phyloP scores from a whole-genome alignment of 2,797 vertebrate species.

The Adrianichthys oophorus region DNA sequence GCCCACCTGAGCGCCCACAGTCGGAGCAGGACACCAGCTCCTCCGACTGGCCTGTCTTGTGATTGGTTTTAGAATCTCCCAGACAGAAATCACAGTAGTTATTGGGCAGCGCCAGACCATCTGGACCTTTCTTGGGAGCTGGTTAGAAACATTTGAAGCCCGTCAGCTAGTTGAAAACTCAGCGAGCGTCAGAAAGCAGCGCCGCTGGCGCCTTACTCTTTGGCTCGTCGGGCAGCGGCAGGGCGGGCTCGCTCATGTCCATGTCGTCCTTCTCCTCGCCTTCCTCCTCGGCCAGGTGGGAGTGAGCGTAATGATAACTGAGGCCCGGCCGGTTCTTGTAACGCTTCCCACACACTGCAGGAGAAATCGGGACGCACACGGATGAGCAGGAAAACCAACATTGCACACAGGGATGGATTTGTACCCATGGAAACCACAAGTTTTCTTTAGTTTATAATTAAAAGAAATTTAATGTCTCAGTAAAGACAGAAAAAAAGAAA shows the following conservation, averaged over 20 bases:
- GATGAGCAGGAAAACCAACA: too few species aligned
- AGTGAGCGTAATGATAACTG: conserved; percentile 97
- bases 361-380: not conserved
- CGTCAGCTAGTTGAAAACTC: too few species aligned
- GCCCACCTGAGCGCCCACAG: conserved; percentile 96
- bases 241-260: conserved; percentile 62
- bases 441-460: too few species aligned
- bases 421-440: too few species aligned
- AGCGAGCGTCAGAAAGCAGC: not conserved
- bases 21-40: conserved; percentile 97
- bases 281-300: conserved; percentile 95
- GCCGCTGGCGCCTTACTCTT: conserved; percentile 82
- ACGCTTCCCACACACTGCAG: conserved; percentile 93
- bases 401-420: too few species aligned
- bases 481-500: too few species aligned
- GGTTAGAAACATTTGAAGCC: conserved; percentile 10
- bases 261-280: conserved; percentile 90
- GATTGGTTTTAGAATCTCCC: conserved; percentile 93
- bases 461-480: too few species aligned
- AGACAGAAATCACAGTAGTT: conserved; percentile 99
- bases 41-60: conserved; percentile 94
- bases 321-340: conserved; percentile 98
- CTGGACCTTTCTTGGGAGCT: conserved; percentile 91
- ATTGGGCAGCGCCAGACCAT: conserved; percentile 92
- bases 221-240: conserved; percentile 80